phyloP scores from a whole-genome alignment of 2,888 invertebrate species.

The Amphiduros pacificus region DNA sequence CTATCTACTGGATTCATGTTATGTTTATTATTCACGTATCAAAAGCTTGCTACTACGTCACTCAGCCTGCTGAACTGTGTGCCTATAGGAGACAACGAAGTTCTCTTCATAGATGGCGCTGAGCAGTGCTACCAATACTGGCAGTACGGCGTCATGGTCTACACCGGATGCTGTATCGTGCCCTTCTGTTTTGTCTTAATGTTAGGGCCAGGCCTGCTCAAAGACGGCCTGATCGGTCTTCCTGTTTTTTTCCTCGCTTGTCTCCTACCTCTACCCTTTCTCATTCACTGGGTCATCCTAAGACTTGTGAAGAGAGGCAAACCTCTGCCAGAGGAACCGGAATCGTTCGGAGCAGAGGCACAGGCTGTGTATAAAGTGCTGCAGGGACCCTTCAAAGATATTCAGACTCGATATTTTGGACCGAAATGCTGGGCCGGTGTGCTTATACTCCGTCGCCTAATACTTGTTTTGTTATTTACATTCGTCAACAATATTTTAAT shows the following conservation, averaged over 20 bases:
- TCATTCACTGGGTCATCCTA: conserved; percentile 28
- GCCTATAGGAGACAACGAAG: conserved; percentile 25
- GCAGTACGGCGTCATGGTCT: conserved; percentile 33
- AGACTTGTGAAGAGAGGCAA: conserved; percentile 20
- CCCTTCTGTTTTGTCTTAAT: conserved; percentile 32
- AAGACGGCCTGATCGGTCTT: conserved; percentile 28
- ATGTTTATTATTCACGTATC: conserved; percentile 33
- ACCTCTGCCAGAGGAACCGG: conserved; percentile 2
- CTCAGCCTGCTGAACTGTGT: conserved; percentile 34
- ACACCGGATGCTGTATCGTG: conserved; percentile 28
- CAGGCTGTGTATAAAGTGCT: conserved; percentile 30
- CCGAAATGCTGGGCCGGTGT: conserved; percentile 31
- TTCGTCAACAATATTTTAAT: conserved; percentile 33
- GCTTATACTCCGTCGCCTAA: conserved; percentile 27
- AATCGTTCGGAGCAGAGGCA: conserved; percentile 18
- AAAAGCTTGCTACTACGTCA: conserved; percentile 31
- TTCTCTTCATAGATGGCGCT: conserved; percentile 30
- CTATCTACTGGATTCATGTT: conserved; percentile 32
- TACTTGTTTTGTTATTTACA: conserved; percentile 31
- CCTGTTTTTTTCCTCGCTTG: conserved; percentile 33
- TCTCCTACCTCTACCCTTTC: conserved; percentile 31
- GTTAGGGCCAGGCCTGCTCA: conserved; percentile 32
- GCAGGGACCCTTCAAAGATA: conserved; percentile 33
- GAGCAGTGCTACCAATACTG: conserved; percentile 29
- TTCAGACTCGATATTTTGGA: conserved; percentile 21